Evolutionary conservation across 2,888 invertebrate genomes (phyloP), one percentile per base, ranked within the genome.

Genomic region (Lissocephala sabroskyi): DNA sequence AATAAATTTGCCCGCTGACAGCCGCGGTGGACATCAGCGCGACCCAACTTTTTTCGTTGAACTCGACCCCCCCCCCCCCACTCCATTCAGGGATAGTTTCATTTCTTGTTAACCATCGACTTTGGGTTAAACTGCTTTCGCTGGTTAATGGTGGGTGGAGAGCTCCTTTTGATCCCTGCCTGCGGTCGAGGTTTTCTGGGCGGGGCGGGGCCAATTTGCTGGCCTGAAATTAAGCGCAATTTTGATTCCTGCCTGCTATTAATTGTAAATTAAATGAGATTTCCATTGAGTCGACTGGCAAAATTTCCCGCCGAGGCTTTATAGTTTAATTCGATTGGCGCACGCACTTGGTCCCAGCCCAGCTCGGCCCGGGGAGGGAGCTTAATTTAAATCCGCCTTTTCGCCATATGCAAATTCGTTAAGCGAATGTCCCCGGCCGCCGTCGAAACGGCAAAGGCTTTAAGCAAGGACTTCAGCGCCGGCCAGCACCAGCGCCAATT

Each of bases 251-350:
- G 3, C 11, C 10, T 32, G 32, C 13, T 10, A 13, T 61, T 61
- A 64, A 61, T 61, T 61, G 59, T 57, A 61, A 56, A 64, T 64
- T 56, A 53, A 61, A 64, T 61, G 56, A 56, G 45, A 59, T 59
- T 61, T 57, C 13, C 44, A 47, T 46, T 11, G 19, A 17, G 18
- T 18, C 9, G n/a, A 1, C 44, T 41, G 3, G 35, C 16, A 33
- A 36, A 35, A 44, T 35, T 3, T 37, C n/a, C n/a, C 10, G 17
- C 19, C 10, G 19, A 17, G 23, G 11, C 6, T 13, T 37, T 37
- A 7, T 23, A 10, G 29, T 30, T 32, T 9, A 19, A 58, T 35
- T 57, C 44, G 23, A 26, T 28, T 14, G 23, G 10, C 36, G 26
- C 14, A 28, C 26, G 29, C 26, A 30, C 1, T 10, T 18, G 32